phyloP scores from a whole-genome alignment of 2,797 vertebrate genomes.

The Psittacula echo region DNA sequence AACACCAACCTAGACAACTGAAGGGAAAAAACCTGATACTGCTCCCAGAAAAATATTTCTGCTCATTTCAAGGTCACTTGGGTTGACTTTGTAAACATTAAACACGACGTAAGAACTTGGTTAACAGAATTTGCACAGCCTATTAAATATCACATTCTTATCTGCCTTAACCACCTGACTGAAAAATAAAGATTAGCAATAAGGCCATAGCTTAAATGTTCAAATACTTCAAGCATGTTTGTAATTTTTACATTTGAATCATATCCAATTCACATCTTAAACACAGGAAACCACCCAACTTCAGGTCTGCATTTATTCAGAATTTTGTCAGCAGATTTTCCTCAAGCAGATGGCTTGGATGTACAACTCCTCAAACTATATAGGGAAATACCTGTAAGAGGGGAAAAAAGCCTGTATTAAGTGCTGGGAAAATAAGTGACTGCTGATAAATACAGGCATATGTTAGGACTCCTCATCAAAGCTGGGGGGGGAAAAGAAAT shows the following conservation, averaged over 20 bases:
- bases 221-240: not conserved
- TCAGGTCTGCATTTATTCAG: not conserved
- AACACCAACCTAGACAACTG: not conserved
- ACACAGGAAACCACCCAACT: not conserved
- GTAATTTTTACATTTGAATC: not conserved
- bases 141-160: conserved; percentile 36
- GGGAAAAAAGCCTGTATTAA: not conserved
- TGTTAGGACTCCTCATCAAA: not conserved
- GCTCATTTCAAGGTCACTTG: conserved; percentile 30
- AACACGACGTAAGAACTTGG: not conserved
- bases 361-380: not conserved
- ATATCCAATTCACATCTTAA: not conserved
- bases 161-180: conserved; percentile 11
- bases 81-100: conserved; percentile 28
- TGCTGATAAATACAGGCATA: not conserved
- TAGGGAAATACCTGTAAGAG: not conserved
- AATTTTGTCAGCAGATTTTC: not conserved
- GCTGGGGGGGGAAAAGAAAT: not conserved
- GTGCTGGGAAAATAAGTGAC: not conserved
- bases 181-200: not conserved
- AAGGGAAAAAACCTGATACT: not conserved
- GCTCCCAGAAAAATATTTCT: not conserved
- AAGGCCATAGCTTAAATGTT: not conserved
- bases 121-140: not conserved
- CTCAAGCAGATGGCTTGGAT: no score